A percentile compares a stretch with the other conserved stretches of the same genome.
Evolutionary conservation across 2,888 invertebrate species (phyloP).

Genomic region (Hemicrepidius hirtus): DNA sequence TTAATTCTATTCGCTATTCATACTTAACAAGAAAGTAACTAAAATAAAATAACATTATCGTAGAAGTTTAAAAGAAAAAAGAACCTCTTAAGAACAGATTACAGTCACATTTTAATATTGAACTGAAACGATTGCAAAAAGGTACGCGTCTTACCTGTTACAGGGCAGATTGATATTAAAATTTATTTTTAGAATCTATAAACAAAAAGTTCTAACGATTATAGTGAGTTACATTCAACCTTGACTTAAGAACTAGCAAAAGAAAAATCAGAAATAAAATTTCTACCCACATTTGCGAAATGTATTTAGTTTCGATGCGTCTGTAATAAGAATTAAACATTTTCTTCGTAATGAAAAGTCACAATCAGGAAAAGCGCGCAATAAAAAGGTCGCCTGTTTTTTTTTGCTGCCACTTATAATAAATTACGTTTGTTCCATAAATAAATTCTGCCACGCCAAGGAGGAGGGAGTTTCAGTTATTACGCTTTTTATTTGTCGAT

Average conservation of each 20-base stretch:
- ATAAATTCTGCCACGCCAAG: constrained; percentile 15
- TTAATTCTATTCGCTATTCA: background rate
- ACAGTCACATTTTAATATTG: too few species aligned
- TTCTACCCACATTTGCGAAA: too few species aligned
- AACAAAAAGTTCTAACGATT: background rate
- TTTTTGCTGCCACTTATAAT: constrained; percentile 16
- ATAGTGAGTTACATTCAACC: too few species aligned
- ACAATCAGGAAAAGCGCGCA: constrained; percentile 9
- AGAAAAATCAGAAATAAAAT: too few species aligned
- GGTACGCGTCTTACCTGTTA: too few species aligned
- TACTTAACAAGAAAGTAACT: too few species aligned
- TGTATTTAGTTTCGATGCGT: background rate
- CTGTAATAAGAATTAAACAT: constrained; percentile 6
- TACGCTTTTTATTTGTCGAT: constrained; percentile 25
- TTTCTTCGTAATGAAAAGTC: constrained; percentile 1
- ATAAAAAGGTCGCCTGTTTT: constrained; percentile 8
- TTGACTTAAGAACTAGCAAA: too few species aligned
- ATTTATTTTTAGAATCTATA: background rate
- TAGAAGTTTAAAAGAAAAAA: too few species aligned
- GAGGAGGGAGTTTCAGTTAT: constrained; percentile 1
- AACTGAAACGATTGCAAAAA: too few species aligned
- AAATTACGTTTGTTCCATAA: constrained; percentile 22
- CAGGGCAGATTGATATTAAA: too few species aligned
- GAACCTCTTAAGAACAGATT: too few species aligned
- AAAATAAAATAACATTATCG: too few species aligned